A percentile compares a stretch with the other conserved stretches of the same genome.
Evolutionary conservation across 2,797 vertebrate genomes (phyloP).

Genomic region (Todus mexicanus): DNA sequence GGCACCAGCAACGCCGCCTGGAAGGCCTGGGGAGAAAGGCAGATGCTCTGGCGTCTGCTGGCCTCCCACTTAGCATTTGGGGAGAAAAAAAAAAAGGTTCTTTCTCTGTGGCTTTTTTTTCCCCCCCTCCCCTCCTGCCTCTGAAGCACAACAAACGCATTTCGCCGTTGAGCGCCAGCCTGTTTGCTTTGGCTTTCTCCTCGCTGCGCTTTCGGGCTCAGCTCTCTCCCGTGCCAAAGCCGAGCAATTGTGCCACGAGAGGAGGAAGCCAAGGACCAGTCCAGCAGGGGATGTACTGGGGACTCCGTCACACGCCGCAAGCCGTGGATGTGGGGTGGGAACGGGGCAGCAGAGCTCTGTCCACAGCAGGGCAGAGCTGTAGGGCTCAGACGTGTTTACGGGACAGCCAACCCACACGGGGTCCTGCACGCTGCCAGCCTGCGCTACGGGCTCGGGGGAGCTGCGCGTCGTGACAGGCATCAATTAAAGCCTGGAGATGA

Average conservation of each 20-base stretch:
- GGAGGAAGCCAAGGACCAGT: background rate
- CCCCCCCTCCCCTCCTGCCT: background rate
- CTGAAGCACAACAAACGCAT: background rate
- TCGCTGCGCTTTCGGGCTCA: background rate
- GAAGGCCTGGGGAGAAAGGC: background rate
- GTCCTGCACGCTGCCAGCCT: background rate
- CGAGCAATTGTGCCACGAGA: background rate
- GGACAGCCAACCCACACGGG: accelerated
- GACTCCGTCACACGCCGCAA: background rate
- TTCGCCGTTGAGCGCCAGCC: background rate
- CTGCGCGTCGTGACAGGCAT: slow-evolving; percentile 15
- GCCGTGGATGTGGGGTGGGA: accelerated
- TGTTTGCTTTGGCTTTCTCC: background rate
- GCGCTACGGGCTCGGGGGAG: background rate
- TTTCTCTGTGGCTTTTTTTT: background rate
- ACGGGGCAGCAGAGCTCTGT: background rate
- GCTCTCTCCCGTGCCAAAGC: background rate
- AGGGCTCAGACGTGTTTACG: background rate
- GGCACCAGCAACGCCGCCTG: background rate
- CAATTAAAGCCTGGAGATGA: slow-evolving; percentile 8
- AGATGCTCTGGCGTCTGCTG: background rate
- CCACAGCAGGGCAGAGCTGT: background rate
- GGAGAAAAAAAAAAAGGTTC: background rate
- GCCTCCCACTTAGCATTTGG: background rate
- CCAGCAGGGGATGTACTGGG: background rate